phyloP scores from a whole-genome alignment of 2,113 vertebrate genomes.

The Hipposideros armiger region DNA sequence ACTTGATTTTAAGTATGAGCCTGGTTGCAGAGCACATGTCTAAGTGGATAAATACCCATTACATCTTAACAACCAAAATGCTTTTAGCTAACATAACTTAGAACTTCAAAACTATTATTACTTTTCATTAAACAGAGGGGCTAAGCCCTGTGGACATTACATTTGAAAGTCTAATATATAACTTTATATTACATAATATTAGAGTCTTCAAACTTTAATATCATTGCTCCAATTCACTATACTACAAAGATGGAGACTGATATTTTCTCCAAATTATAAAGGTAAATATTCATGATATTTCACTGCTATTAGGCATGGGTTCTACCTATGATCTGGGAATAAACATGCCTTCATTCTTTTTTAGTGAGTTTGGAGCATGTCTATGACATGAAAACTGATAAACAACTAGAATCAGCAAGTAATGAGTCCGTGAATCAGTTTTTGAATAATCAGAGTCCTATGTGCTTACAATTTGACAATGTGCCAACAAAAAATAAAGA shows the following conservation, averaged over 20 bases:
- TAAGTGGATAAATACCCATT: constrained; percentile 42
- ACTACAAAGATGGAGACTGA: neutral
- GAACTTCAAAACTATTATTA: neutral
- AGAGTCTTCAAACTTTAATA: constrained; percentile 31
- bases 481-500: neutral
- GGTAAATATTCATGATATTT: constrained; percentile 25
- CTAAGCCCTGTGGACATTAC: neutral
- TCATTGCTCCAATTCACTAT: neutral
- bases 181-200: constrained; percentile 24
- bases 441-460: neutral
- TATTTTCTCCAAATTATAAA: constrained; percentile 15
- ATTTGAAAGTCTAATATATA: constrained; percentile 6
- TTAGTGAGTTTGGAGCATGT: neutral
- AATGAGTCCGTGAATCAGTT: constrained; percentile 10
- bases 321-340: neutral
- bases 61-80: constrained; percentile 8
- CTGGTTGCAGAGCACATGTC: neutral
- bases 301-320: neutral
- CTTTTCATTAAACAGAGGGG: neutral
- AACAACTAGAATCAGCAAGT: constrained; percentile 9
- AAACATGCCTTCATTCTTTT: constrained; percentile 26
- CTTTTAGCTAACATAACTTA: neutral
- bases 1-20: neutral
- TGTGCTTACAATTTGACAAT: constrained; percentile 35
- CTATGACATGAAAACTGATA: neutral